Evolutionary conservation across 2,113 vertebrate genomes (phyloP).

Genomic region (Centropristis striata): DNA sequence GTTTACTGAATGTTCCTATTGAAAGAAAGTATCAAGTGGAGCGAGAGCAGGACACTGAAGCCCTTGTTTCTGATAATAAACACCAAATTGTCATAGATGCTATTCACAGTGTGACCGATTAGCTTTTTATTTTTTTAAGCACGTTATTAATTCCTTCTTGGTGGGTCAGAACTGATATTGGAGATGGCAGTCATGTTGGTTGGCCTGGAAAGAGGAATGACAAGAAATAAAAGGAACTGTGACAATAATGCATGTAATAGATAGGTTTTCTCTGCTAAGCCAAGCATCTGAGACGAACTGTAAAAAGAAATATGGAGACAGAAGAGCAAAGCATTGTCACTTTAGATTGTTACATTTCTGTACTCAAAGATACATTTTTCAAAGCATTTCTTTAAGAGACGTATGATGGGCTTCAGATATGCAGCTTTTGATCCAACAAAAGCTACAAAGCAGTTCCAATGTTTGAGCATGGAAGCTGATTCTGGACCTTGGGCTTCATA

Average conservation of each 20-base stretch:
- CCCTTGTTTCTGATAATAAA: background rate
- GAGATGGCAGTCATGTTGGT: background rate
- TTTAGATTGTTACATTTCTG: background rate
- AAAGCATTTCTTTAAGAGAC: background rate
- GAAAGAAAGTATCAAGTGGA: constrained; percentile 3
- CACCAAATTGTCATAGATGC: background rate
- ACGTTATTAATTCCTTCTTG: background rate
- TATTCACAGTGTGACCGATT: background rate
- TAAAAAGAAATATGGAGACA: background rate
- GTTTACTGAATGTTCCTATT: background rate
- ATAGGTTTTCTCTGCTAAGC: background rate
- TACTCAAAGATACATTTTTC: background rate
- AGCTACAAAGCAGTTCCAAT: background rate
- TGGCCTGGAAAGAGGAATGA: background rate
- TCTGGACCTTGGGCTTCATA: background rate
- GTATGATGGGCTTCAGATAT: background rate
- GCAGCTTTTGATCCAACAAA: background rate
- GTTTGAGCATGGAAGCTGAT: background rate
- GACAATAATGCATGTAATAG: background rate
- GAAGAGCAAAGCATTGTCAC: background rate
- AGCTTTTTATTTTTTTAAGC: background rate
- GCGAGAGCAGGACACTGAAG: background rate
- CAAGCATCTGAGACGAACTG: background rate
- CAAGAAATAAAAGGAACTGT: background rate
- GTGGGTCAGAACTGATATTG: background rate